Evolutionary conservation across 2,888 invertebrate genomes (phyloP), one percentile per base, ranked within the genome.

Genomic region (Drosophila nigricruria): DNA sequence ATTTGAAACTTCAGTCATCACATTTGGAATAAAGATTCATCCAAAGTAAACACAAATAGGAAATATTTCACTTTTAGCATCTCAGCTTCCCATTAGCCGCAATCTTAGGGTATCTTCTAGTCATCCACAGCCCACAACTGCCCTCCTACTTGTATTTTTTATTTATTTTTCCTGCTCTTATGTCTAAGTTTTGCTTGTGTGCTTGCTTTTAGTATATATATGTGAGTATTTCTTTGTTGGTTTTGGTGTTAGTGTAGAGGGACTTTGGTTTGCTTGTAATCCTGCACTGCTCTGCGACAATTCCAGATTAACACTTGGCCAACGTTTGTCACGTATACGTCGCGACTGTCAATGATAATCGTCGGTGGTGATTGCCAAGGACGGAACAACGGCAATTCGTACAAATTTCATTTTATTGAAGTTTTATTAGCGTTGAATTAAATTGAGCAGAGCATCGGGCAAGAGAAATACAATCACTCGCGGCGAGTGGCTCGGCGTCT

Each of bases 361-460:
- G 54, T 45, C 53, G 40, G 49, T 42, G 40, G 60, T 63, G 67
- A 42, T 65, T 63, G 78, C 69, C 84, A 57, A 69, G 70, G 64
- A 64, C 58, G 52, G 67, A 27, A 12, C 27, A 30, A 6, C 47
- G 3, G 70, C 63, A 74, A 69, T 73, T 64, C 43, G 59, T 68
- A 82, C 70, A 82, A 82, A 74, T 77, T 86, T 79, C 61, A 42
- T 72, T 86, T 88, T 77, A 77, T 88, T 72, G 69, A 60, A 70
- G 74, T 86, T 86, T 86, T 86, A 88, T 88, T 90, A 79, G 81
- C 86, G 88, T 87, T 77, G 86, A 88, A 90, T 88, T 81, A 81
- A 87, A 87, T 88, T 90, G 88, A 88, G 82, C 76, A 67, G 56
- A 74, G 68, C 82, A 82, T 66, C 53, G 53, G 25, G 52, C n/a